Conservation (phyloP, 2,888 invertebrate genomes). For the Anoplius nigerrimus region DNA sequence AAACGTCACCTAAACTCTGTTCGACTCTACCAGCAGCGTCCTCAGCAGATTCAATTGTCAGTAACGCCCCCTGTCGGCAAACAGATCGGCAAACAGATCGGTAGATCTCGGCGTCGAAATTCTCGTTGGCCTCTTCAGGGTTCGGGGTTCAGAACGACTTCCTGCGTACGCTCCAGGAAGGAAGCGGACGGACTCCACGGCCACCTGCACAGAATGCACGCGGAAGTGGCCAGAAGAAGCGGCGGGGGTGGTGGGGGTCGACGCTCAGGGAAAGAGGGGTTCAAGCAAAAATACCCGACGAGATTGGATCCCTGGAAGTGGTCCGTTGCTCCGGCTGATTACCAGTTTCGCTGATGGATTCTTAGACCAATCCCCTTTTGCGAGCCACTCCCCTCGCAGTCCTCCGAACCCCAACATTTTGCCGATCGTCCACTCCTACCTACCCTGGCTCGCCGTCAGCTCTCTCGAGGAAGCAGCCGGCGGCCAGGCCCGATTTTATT, state of each 20-base stretch:
- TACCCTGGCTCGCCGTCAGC: slow-evolving; percentile 3
- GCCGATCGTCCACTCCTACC: slow-evolving; percentile 22
- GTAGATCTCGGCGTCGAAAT: no score
- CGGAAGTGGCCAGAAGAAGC: slow-evolving; percentile 14
- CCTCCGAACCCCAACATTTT: slow-evolving; percentile 25
- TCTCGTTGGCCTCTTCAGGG: no score
- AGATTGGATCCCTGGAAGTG: slow-evolving; percentile 69
- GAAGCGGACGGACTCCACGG: slow-evolving; percentile 18
- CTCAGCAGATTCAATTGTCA: no score
- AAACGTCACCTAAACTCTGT: no score
- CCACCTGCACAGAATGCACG: slow-evolving; percentile 25
- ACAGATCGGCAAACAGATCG: no score
- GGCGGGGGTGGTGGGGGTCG: slow-evolving; percentile 24
- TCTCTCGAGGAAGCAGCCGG: slow-evolving; percentile 9
- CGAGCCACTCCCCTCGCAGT: slow-evolving; percentile 35
- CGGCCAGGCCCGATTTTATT: slow-evolving; percentile 55
- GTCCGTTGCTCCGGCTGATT: slow-evolving; percentile 62
- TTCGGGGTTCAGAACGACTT: slow-evolving; percentile 2
- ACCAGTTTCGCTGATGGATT: slow-evolving; percentile 70
- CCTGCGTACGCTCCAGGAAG: background rate
- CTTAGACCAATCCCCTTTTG: slow-evolving; percentile 57
- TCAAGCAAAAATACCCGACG: slow-evolving; percentile 60
- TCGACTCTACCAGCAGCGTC: no score
- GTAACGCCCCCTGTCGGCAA: no score
- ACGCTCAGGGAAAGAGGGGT: background rate